Conservation (phyloP, 2,113 vertebrate genomes). For the Oncorhynchus keta region DNA sequence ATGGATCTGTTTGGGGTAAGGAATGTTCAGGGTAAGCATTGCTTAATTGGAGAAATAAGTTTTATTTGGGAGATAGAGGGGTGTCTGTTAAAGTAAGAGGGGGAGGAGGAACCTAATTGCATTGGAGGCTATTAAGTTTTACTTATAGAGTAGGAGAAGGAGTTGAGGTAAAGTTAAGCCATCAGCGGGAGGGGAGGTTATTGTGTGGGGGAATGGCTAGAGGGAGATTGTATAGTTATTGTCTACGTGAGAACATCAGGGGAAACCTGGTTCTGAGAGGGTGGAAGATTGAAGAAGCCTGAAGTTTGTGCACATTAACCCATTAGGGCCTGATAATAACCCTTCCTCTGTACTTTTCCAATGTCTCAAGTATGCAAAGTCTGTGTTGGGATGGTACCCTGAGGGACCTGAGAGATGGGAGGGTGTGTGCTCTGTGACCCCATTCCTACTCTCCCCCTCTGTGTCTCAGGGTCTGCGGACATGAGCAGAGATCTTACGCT, state of each 20-base stretch:
- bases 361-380: slow-evolving; percentile 21
- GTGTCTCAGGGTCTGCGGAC: slow-evolving; percentile 31
- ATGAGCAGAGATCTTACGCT: slow-evolving; percentile 32
- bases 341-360: slow-evolving; percentile 15
- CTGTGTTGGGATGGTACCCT: slow-evolving; percentile 15
- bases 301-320: slow-evolving; percentile 28
- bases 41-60: slow-evolving; percentile 26
- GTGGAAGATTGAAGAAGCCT: slow-evolving; percentile 39
- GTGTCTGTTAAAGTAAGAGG: slow-evolving; percentile 9
- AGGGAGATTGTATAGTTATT: slow-evolving; percentile 6
- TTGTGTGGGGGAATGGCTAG: slow-evolving; percentile 18
- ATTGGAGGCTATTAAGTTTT: slow-evolving; percentile 1
- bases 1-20: background rate
- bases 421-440: background rate
- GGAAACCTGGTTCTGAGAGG: slow-evolving; percentile 44
- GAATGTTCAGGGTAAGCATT: slow-evolving; percentile 23
- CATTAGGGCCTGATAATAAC: slow-evolving; percentile 30
- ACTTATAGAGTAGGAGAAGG: slow-evolving; percentile 31
- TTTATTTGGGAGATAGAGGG: slow-evolving; percentile 12
- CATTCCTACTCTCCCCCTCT: background rate
- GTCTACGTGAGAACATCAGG: slow-evolving; percentile 6
- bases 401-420: background rate
- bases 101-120: background rate
- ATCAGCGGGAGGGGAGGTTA: slow-evolving; percentile 21
- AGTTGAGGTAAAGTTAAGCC: slow-evolving; percentile 13